Conservation (phyloP, 1,140 invertebrate genomes). For the Drosophila ohnishii region DNA sequence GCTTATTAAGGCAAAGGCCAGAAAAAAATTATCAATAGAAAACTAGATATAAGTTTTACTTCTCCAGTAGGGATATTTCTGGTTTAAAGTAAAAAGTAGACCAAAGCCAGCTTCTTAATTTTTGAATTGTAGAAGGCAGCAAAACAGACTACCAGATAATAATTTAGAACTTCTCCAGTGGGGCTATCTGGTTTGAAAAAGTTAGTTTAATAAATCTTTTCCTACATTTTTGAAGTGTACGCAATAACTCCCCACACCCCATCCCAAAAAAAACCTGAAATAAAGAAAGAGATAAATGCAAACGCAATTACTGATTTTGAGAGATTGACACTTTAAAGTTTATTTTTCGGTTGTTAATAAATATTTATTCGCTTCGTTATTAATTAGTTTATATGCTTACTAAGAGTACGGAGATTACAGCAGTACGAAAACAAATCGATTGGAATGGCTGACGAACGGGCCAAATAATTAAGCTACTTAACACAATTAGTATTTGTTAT, state of each 20-base stretch:
- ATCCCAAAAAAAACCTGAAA: background rate
- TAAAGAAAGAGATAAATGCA: background rate
- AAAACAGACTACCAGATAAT: no score
- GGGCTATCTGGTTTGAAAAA: background rate
- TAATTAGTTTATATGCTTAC: slow-evolving; percentile 53
- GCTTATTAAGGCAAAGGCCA: no score
- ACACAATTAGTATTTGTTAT: slow-evolving; percentile 52
- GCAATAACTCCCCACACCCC: background rate
- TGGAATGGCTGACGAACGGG: slow-evolving; percentile 38
- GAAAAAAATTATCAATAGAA: no score
- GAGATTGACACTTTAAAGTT: slow-evolving; percentile 41
- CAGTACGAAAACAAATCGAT: slow-evolving; percentile 53
- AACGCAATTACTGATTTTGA: slow-evolving; percentile 8
- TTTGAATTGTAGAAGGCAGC: background rate
- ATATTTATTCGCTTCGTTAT: slow-evolving; percentile 51
- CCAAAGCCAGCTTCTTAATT: background rate
- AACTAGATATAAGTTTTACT: no score
- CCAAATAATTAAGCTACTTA: slow-evolving; percentile 60
- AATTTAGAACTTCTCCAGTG: no score
- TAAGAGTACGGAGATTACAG: slow-evolving; percentile 55
- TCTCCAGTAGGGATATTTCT: no score
- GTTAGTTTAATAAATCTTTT: background rate
- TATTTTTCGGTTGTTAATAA: slow-evolving; percentile 47
- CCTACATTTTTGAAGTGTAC: background rate
- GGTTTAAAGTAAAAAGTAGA: background rate